Evolutionary conservation across 1,140 invertebrate species (phyloP).

Genomic region (Melanaphis sacchari): DNA sequence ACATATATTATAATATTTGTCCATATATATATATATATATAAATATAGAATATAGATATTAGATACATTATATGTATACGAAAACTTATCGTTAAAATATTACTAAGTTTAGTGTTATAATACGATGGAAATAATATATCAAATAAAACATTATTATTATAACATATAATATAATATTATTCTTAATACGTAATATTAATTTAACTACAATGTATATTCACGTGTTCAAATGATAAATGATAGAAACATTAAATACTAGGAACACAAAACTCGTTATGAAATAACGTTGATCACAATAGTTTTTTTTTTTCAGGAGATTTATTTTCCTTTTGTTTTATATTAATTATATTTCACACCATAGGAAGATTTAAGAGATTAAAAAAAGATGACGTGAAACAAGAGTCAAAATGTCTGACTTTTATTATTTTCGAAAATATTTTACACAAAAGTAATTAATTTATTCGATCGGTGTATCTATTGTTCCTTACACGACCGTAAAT

Average conservation of each 20-base stretch:
- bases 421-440: not conserved
- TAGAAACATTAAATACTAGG: slow-evolving; percentile 42
- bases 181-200: not conserved
- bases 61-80: not conserved
- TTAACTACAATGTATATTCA: slow-evolving; percentile 5
- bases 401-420: not conserved
- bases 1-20: not conserved
- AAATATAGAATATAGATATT: not conserved
- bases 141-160: not conserved
- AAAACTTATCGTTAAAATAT: not conserved
- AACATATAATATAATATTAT: slow-evolving; percentile 3
- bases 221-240: slow-evolving; percentile 11
- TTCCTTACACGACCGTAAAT: not conserved
- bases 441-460: slow-evolving; percentile 20
- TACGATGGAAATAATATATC: not conserved
- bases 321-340: not conserved
- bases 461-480: not conserved
- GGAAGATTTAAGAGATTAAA: not conserved
- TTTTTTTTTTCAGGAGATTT: slow-evolving; percentile 32
- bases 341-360: slow-evolving; percentile 8
- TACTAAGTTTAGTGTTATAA: slow-evolving; percentile 11
- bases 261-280: slow-evolving; percentile 49
- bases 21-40: not conserved
- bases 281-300: slow-evolving; percentile 40
- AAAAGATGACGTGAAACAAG: not conserved